These are phyloP conservation scores for Phaetusa simplex DNA, from an alignment of 2,113 vertebrate genomes.

Conservation along the genomic window DNA sequence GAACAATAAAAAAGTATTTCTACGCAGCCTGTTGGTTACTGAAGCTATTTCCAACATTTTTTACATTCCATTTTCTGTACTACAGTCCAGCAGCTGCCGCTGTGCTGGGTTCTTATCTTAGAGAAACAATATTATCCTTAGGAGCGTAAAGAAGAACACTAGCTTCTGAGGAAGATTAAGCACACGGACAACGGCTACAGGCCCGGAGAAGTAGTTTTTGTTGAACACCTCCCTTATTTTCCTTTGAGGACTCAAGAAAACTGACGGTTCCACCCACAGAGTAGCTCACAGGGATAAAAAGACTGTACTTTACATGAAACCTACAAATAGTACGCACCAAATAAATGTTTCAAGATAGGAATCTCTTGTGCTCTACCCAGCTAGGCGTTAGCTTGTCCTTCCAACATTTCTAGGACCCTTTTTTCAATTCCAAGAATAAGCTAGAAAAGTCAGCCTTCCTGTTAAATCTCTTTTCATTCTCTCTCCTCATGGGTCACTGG, in stretches of 20 bases:
- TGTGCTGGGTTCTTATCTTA: background rate
- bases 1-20: background rate
- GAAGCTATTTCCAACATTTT: background rate
- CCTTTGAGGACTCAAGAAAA: background rate
- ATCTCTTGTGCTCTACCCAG: rapidly evolving
- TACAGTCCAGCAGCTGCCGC: background rate
- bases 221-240: background rate
- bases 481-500: background rate
- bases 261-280: background rate
- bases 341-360: background rate
- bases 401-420: background rate
- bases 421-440: background rate
- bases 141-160: background rate
- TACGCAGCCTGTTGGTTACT: background rate
- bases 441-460: background rate
- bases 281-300: background rate
- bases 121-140: background rate
- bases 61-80: background rate
- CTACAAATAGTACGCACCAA: background rate
- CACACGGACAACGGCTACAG: background rate
- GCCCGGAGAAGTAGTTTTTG: background rate
- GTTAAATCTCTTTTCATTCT: background rate
- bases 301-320: background rate
- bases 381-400: background rate
- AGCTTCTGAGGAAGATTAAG: background rate